These are phyloP conservation scores for Lycophotia porphyrea DNA, from an alignment of 2,888 invertebrate species.

Conservation along the genomic window DNA sequence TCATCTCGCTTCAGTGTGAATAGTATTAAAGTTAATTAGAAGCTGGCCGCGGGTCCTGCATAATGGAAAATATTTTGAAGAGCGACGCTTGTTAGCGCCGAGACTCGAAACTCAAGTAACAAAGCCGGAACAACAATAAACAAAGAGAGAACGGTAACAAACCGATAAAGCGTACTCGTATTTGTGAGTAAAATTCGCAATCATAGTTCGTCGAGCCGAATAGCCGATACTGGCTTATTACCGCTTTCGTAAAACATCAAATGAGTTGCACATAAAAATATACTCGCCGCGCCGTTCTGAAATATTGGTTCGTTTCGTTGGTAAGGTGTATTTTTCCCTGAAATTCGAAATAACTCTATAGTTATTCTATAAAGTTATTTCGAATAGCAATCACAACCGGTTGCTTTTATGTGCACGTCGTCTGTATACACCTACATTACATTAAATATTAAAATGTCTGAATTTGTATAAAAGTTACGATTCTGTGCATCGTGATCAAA, in stretches of 20 bases:
- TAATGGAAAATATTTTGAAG: constrained; percentile 80
- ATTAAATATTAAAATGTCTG: neutral
- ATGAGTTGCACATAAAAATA: constrained; percentile 65
- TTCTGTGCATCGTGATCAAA: neutral
- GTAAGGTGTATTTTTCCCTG: constrained; percentile 11
- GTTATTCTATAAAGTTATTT: constrained; percentile 16
- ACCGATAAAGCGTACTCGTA: constrained; percentile 79
- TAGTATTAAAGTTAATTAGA: constrained; percentile 79
- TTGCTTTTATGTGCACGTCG: constrained; percentile 2
- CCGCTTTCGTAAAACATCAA: constrained; percentile 72
- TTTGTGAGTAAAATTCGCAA: constrained; percentile 84
- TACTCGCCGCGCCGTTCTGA: constrained; percentile 32
- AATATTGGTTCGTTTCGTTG: constrained; percentile 35
- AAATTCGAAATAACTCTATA: constrained; percentile 16
- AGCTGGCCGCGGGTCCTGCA: constrained; percentile 73
- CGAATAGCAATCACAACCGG: constrained; percentile 12
- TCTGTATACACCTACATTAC: neutral
- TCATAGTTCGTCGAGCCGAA: constrained; percentile 76
- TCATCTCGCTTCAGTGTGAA: constrained; percentile 79
- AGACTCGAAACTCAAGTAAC: constrained; percentile 74
- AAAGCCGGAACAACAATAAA: constrained; percentile 77
- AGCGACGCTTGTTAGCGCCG: constrained; percentile 78
- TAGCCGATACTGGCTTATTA: constrained; percentile 78
- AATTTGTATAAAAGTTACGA: neutral
- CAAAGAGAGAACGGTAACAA: constrained; percentile 79